Evolutionary conservation across 1,140 invertebrate genomes (phyloP).

Genomic region (Pollicipes pollicipes): DNA sequence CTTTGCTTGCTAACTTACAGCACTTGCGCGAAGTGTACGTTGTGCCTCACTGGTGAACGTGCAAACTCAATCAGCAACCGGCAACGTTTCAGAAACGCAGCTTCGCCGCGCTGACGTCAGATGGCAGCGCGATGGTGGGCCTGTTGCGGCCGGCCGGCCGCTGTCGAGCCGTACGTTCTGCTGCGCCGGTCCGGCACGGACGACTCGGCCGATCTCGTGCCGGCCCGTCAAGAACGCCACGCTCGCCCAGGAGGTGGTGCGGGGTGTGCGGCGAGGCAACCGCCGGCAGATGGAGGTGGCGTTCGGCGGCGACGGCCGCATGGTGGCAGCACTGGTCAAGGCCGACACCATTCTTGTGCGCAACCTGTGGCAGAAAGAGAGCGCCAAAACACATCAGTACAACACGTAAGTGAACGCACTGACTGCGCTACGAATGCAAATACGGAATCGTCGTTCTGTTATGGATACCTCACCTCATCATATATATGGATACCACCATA

Average conservation of each 20-base stretch:
- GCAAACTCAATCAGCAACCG: too few species aligned
- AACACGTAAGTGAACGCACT: background rate
- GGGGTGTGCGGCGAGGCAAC: background rate
- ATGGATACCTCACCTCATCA: too few species aligned
- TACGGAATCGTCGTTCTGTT: too few species aligned
- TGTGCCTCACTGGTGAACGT: too few species aligned
- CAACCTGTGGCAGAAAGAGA: background rate
- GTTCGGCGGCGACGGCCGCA: background rate
- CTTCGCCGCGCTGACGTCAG: background rate
- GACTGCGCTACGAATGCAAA: too few species aligned
- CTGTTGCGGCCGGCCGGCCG: background rate
- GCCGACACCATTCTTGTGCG: background rate
- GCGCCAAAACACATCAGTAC: background rate
- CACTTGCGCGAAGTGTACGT: too few species aligned
- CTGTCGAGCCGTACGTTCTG: background rate
- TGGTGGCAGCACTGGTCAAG: background rate
- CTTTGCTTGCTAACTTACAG: too few species aligned
- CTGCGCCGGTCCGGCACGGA: background rate
- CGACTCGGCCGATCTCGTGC: background rate
- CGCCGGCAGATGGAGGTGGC: background rate
- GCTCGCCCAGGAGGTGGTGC: background rate
- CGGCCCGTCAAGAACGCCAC: background rate
- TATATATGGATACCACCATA: too few species aligned
- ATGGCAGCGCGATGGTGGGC: background rate
- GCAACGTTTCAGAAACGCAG: background rate